phyloP scores from a whole-genome alignment of 2,113 vertebrate genomes.

The Notarius quadriscutis region DNA sequence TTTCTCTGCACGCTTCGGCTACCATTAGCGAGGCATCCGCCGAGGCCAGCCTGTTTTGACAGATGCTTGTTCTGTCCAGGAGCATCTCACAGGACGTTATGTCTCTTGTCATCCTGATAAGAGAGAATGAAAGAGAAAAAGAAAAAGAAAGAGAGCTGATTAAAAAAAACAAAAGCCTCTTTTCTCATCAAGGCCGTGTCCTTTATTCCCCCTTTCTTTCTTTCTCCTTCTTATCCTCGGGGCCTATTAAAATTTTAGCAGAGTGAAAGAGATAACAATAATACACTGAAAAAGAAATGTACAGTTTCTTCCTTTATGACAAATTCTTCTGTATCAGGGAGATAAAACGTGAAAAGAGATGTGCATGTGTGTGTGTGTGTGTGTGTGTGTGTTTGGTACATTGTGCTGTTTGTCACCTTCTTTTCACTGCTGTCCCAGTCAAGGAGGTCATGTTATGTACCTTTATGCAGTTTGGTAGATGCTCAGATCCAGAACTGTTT shows the following conservation, averaged over 20 bases:
- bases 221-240: slow-evolving; percentile 4
- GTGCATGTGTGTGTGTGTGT: slow-evolving; percentile 1
- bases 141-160: slow-evolving; percentile 36
- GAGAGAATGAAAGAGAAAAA: slow-evolving; percentile 31
- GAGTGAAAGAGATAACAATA: slow-evolving; percentile 37
- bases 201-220: slow-evolving; percentile 27
- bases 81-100: slow-evolving; percentile 77
- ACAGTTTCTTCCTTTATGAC: slow-evolving; percentile 25
- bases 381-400: slow-evolving; percentile 11
- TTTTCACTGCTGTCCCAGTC: neutral
- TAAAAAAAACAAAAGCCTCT: slow-evolving; percentile 43
- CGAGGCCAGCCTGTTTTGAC: slow-evolving; percentile 78
- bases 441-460: neutral
- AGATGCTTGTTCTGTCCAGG: slow-evolving; percentile 79
- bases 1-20: slow-evolving; percentile 64
- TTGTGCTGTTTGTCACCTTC: slow-evolving; percentile 35
- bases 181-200: slow-evolving; percentile 35
- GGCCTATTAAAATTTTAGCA: slow-evolving; percentile 37
- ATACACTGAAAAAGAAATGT: slow-evolving; percentile 15
- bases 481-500: neutral
- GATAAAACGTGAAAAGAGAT: slow-evolving; percentile 21
- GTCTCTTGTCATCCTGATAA: slow-evolving; percentile 71
- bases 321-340: slow-evolving; percentile 10
- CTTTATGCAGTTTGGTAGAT: neutral
- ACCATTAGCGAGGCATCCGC: slow-evolving; percentile 73